Conservation (phyloP, 2,113 vertebrate species). For the Lepus timidus region DNA sequence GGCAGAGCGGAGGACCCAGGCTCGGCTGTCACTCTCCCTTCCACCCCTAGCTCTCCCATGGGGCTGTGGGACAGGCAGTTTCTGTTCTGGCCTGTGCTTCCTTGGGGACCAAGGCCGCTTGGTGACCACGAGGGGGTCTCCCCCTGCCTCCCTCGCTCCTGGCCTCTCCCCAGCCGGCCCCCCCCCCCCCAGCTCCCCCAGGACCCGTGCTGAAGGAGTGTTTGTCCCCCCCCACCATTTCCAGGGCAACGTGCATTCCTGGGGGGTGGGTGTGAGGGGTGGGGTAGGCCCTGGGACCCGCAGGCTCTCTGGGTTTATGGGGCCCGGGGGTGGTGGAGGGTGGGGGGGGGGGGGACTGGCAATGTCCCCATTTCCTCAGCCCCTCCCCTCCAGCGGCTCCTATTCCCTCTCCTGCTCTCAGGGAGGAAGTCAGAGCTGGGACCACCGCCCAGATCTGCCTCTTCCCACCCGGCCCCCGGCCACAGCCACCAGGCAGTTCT, state of each 20-base stretch:
- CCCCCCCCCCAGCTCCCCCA: background rate
- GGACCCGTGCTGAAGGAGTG: background rate
- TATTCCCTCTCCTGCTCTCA: background rate
- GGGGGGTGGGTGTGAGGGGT: background rate
- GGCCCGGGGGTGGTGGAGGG: background rate
- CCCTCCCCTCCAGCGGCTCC: background rate
- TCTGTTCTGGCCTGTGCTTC: background rate
- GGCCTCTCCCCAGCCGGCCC: background rate
- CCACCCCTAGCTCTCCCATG: background rate
- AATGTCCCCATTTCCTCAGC: background rate
- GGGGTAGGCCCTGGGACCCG: background rate
- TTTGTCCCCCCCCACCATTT: constrained; percentile 69
- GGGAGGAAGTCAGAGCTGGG: background rate
- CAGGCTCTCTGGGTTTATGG: background rate
- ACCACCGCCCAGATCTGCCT: background rate
- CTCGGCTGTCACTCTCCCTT: background rate
- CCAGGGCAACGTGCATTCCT: constrained; percentile 53
- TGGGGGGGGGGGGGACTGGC: rapidly evolving
- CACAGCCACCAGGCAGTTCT: background rate
- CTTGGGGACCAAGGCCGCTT: background rate
- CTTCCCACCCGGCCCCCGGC: rapidly evolving
- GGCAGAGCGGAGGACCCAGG: background rate
- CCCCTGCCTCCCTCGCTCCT: background rate
- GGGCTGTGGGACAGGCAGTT: background rate
- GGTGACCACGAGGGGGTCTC: constrained; percentile 19